Conservation (phyloP, 2,797 vertebrate genomes). For the Neosilurus hyrtlii region DNA sequence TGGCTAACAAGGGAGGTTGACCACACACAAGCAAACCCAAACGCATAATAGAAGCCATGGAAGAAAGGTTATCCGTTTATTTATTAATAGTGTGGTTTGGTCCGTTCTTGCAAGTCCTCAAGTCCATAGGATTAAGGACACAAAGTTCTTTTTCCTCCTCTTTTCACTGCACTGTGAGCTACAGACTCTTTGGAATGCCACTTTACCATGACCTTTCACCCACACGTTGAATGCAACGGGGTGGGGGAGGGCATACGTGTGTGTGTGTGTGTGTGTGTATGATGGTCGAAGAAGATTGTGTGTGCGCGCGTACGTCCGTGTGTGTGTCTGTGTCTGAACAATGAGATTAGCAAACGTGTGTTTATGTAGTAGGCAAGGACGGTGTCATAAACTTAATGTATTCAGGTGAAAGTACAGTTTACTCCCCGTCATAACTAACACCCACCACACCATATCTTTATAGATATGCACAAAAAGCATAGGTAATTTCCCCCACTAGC, state of each 20-base stretch:
- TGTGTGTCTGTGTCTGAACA: background rate
- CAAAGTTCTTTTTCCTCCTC: constrained; percentile 57
- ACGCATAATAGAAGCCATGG: constrained; percentile 30
- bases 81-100: constrained; percentile 48
- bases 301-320: background rate
- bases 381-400: constrained; percentile 42
- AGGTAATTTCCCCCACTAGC: background rate
- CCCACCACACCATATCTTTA: constrained; percentile 4
- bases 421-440: background rate
- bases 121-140: constrained; percentile 57
- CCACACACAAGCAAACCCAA: constrained; percentile 46
- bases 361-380: constrained; percentile 20
- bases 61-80: constrained; percentile 38
- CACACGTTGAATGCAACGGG: constrained; percentile 64
- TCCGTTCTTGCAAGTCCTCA: constrained; percentile 54
- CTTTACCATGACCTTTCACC: constrained; percentile 78
- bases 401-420: constrained; percentile 54
- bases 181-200: constrained; percentile 77
- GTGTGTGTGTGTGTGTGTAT: constrained; percentile 32
- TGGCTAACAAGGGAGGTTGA: constrained; percentile 9
- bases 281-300: constrained; percentile 21
- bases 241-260: constrained; percentile 61
- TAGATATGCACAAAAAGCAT: background rate
- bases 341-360: constrained; percentile 10
- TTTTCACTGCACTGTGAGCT: constrained; percentile 55